phyloP scores from a whole-genome alignment of 1,140 invertebrate species.

The Bombus fervidus region DNA sequence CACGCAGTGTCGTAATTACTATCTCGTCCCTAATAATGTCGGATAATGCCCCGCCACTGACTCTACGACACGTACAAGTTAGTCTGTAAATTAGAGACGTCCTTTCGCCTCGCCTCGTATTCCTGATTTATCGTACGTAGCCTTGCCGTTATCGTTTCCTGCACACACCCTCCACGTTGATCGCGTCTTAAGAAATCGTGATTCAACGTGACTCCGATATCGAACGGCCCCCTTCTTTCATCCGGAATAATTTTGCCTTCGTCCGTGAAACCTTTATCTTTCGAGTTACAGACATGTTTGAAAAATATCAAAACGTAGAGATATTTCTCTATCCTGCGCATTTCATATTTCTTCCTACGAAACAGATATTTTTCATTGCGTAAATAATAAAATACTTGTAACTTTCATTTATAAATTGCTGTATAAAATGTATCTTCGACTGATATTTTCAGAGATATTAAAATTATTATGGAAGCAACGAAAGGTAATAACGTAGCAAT shows the following conservation, averaged over 20 bases:
- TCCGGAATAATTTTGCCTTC: neutral
- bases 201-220: neutral
- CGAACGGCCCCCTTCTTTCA: neutral
- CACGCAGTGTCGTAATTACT: constrained; percentile 47
- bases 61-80: constrained; percentile 45
- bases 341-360: too few relatives aligned
- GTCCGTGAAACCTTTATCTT: too few relatives aligned
- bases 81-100: constrained; percentile 54
- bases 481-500: neutral
- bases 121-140: constrained; percentile 46
- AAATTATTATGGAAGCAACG: neutral
- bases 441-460: neutral
- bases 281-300: too few relatives aligned
- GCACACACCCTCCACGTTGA: neutral
- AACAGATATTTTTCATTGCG: too few relatives aligned
- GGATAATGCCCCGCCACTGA: constrained; percentile 41
- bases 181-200: constrained; percentile 1
- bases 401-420: neutral
- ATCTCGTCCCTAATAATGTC: constrained; percentile 50
- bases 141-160: constrained; percentile 25
- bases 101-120: constrained; percentile 49
- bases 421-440: too few relatives aligned
- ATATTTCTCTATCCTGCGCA: neutral
- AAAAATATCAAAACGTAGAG: too few relatives aligned
- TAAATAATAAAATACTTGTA: too few relatives aligned